Evolutionary conservation across 1,140 invertebrate genomes (phyloP).

Genomic region (Grapholita molesta): DNA sequence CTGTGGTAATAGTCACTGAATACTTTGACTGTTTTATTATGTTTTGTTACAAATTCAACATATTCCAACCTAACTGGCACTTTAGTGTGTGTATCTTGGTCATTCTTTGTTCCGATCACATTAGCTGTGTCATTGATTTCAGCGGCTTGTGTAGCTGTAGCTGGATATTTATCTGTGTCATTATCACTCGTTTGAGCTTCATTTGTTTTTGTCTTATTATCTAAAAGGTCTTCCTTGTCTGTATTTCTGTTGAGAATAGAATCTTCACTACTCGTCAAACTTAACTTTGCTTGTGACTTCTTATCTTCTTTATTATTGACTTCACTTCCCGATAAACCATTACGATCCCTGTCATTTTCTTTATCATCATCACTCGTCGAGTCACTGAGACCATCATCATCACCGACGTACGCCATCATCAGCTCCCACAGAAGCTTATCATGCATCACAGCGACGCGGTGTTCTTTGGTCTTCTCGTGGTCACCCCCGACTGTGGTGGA

Average conservation of each 20-base stretch:
- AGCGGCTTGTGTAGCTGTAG: neutral
- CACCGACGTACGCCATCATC: neutral
- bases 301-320: neutral
- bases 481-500: neutral
- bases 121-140: neutral
- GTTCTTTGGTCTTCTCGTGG: neutral
- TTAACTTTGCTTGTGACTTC: neutral
- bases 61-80: neutral
- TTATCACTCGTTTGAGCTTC: neutral
- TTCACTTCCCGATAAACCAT: neutral
- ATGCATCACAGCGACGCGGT: neutral
- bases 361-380: neutral
- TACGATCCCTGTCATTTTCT: neutral
- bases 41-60: neutral
- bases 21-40: neutral
- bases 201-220: neutral
- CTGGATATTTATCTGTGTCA: neutral
- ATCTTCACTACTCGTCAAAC: neutral
- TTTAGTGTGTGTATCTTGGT: too few species aligned
- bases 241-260: too few species aligned
- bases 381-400: neutral
- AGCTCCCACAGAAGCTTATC: neutral
- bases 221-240: neutral
- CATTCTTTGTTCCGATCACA: too few species aligned
- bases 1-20: neutral